phyloP scores from a whole-genome alignment of 2,113 vertebrate genomes.

The Myxocyprinus asiaticus region DNA sequence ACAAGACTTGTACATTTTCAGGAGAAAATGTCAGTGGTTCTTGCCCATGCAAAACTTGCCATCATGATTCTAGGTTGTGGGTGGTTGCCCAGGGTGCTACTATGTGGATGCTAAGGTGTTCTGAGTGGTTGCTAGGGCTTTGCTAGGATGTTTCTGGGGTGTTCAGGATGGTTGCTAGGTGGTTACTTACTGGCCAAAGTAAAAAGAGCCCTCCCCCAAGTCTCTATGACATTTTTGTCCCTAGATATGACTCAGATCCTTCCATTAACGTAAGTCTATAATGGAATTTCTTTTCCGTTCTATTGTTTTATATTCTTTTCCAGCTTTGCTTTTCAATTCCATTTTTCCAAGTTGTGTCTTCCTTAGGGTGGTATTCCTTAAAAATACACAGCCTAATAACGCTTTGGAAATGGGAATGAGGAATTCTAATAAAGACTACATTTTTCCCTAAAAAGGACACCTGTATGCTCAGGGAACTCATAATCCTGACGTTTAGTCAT shows the following conservation, averaged over 20 bases:
- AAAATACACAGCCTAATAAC: conserved; percentile 22
- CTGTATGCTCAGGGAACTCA: conserved; percentile 55
- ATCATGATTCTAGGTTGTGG: no score
- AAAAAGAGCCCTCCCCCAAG: not conserved
- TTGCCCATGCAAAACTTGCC: no score
- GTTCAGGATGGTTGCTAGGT: not conserved
- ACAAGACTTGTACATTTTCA: not conserved
- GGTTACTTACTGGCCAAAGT: not conserved
- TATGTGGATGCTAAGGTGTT: no score
- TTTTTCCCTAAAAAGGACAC: conserved; percentile 53
- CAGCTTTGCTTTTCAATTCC: not conserved
- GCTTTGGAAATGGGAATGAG: conserved; percentile 39
- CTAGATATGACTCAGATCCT: no score
- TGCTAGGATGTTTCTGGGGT: not conserved
- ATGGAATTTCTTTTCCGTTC: not conserved
- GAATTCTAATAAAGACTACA: conserved; percentile 57
- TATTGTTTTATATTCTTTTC: not conserved
- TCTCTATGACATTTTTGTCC: no score
- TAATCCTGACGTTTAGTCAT: not conserved
- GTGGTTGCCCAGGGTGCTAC: no score
- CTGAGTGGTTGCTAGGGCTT: not conserved
- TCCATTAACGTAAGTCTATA: not conserved
- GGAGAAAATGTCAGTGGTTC: not conserved
- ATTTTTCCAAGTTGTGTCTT: conserved; percentile 1
- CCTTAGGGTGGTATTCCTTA: not conserved